These are phyloP conservation scores for Netelia melanura DNA, from an alignment of 2,888 invertebrate species.

Conservation along the genomic window DNA sequence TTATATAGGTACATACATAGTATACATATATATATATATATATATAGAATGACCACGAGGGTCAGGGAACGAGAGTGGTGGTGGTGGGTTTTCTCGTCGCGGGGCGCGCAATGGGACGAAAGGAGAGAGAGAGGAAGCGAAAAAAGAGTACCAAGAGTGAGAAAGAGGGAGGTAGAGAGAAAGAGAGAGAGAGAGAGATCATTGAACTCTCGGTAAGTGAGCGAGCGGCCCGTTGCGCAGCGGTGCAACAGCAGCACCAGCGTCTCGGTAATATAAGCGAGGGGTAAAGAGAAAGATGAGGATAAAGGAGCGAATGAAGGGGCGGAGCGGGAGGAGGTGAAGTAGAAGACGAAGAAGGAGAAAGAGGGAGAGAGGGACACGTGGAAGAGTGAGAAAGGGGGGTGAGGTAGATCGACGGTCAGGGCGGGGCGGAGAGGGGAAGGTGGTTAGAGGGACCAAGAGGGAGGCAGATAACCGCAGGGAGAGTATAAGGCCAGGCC, in stretches of 20 bases:
- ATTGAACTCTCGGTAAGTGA: conserved; percentile 79
- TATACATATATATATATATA: background rate
- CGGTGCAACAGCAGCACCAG: conserved; percentile 70
- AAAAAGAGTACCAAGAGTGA: conserved; percentile 44
- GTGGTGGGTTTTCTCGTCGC: conserved; percentile 62
- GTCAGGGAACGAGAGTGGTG: conserved; percentile 52
- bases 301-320: conserved; percentile 54
- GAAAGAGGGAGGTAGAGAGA: conserved; percentile 69
- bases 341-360: conserved; percentile 59
- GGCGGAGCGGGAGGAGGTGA: conserved; percentile 48
- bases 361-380: conserved; percentile 48
- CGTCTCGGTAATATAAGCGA: conserved; percentile 60
- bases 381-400: conserved; percentile 54
- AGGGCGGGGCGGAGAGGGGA: conserved; percentile 47
- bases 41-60: conserved; percentile 43
- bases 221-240: conserved; percentile 67
- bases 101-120: conserved; percentile 33
- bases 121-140: background rate
- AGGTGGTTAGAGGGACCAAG: conserved; percentile 63
- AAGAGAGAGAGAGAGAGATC: conserved; percentile 72
- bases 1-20: too few relatives aligned
- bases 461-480: conserved; percentile 64
- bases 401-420: conserved; percentile 42
- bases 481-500: conserved; percentile 79
- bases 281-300: conserved; percentile 49